Evolutionary conservation across 2,797 vertebrate genomes (phyloP), one percentile per base, ranked within the genome.

Genomic region (Gymnoscopelus microlampas): DNA sequence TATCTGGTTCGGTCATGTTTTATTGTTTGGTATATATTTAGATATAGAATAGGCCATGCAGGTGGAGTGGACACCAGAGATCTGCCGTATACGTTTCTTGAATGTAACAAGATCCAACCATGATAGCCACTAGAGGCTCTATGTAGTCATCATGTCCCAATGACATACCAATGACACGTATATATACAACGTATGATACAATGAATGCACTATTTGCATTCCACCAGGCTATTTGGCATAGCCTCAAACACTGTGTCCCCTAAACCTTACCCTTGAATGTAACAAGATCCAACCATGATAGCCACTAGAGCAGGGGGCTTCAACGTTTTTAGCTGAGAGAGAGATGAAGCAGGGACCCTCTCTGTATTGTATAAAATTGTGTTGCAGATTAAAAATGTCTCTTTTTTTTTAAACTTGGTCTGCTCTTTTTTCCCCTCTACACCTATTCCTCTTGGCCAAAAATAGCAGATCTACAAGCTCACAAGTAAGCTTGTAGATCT

Each of bases 61-160:
- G 55, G 55, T 29, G 55, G 4, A 13, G n/a, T 29, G 58, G 49
- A 50, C 62, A 54, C 49, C 23, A 67, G 54, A 50, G 63, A 71
- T 55, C 68, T 74, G 70, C n/a, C 54, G 64, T 76, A 80, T 60
- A 69, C 12, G 13, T n/a, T 32, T 32, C 24, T 57, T 57, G 55
- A 57, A 57, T 29, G 55, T 57, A 29, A 11, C 8, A 12, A 29
- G 55, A 57, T 57, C 5, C 55, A n/a, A 57, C 19, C 29, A 57
- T 26, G 26, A 10, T 57, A 29, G 24, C 3, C 55, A 57, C 3
- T 14, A 32, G 55, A 14, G 24, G 7, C 7, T 12, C 49, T 14
- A n/a, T 50, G 19, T 19, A 19, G 19, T 19, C 19, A 19, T 55
- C 35, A 54, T 26, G 29, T 50, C 19, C 56, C 35, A 29, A 26